Evolutionary conservation across 2,113 vertebrate genomes (phyloP), one percentile per base, ranked within the genome.

Genomic region (Gila orcuttii): DNA sequence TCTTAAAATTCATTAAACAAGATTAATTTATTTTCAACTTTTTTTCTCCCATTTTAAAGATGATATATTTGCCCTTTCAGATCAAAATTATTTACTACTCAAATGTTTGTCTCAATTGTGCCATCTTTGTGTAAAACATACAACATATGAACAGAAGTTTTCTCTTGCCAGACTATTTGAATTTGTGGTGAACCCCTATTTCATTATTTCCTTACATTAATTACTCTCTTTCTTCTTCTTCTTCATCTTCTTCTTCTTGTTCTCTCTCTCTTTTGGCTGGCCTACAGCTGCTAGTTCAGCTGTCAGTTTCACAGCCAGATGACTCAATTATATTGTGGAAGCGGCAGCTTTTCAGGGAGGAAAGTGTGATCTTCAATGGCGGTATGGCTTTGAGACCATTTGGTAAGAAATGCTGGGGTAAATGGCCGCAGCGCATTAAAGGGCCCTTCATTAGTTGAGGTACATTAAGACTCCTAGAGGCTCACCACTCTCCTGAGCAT

Each of bases 371-470:
- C 39, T 74, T 87, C 79, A 64, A 79, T 15, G 19, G 55, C 71
- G 25, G 33, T 66, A 64, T 57, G 75, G 83, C 73, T 82, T 59
- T 75, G 47, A 79, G 80, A 82, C 82, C 83, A 87, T 71, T 87
- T 90, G 87, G 89, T 84, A 66, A 92, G 87, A 91, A 91, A 93
- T 90, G 89, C 66, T 69, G 79, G 88, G 55, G 91, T 91, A 92
- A 91, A 93, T 86, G 84, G 86, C 45, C 47, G 9, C 82, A 79
- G 80, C 57, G 13, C 81, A 87, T 87, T 84, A 84, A 89, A 87
- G 71, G 62, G 68, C 66, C 21, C 75, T 88, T 89, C 86, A 89
- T 89, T 88, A 89, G 87, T 80, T 45, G 84, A 79, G 71, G 84
- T 86, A 87, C 87, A 89, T 86, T 86, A 89, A 83, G 71, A 78